Evolutionary conservation across 37 sponge, comb jelly and placozoan species (phyloP).

Genomic region (Mnemiopsis leidyi): DNA sequence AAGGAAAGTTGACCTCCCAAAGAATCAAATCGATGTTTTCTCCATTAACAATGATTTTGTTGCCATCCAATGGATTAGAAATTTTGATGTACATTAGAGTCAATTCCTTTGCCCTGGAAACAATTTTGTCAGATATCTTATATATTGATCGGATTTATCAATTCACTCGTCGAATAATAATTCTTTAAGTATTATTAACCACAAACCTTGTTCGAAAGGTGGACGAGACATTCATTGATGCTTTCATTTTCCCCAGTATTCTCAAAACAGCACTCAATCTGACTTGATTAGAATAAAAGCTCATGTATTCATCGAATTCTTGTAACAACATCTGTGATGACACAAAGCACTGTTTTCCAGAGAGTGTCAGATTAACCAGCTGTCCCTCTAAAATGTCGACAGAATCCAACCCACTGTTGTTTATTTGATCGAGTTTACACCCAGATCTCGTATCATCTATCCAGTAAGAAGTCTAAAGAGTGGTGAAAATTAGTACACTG

Average conservation of each 20-base stretch:
- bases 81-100: background rate
- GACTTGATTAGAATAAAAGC: background rate
- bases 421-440: background rate
- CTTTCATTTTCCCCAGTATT: background rate
- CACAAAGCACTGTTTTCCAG: background rate
- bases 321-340: background rate
- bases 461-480: background rate
- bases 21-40: background rate
- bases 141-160: background rate
- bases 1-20: background rate
- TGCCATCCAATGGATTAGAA: background rate
- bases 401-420: background rate
- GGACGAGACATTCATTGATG: background rate
- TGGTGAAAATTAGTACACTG: background rate
- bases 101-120: background rate
- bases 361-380: background rate
- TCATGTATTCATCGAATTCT: background rate
- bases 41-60: background rate
- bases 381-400: background rate
- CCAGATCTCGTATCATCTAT: background rate
- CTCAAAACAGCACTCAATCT: background rate
- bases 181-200: no score
- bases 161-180: no score
- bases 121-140: background rate
- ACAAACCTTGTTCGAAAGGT: background rate